phyloP scores from a whole-genome alignment of 2,113 vertebrate species.

The Forbesichthys agassizii region DNA sequence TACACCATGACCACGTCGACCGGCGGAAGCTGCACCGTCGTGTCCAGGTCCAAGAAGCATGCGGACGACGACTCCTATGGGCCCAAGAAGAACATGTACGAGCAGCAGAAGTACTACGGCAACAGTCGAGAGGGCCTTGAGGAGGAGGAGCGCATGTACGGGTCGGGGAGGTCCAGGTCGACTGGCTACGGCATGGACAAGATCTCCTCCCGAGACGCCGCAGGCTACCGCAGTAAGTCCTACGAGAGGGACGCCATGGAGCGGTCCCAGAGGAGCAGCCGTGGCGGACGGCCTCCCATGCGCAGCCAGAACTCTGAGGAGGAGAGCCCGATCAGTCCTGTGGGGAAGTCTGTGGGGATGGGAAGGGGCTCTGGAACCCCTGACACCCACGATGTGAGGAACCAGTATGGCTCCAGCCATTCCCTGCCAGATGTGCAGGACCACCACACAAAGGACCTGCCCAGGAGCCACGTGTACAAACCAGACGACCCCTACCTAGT shows the following conservation, averaged over 20 bases:
- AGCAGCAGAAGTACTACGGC: conserved; percentile 94
- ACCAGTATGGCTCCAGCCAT: conserved; percentile 97
- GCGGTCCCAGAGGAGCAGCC: conserved; percentile 84
- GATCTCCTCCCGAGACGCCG: conserved; percentile 83
- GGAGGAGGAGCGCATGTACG: conserved; percentile 88
- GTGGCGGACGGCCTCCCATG: conserved; percentile 84
- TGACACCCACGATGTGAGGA: conserved; percentile 86
- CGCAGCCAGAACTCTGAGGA: conserved; percentile 93
- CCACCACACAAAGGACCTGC: conserved; percentile 92
- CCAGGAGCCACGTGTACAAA: conserved; percentile 93
- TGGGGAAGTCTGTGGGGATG: conserved; percentile 85
- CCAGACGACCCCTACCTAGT: conserved; percentile 95
- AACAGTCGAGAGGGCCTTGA: conserved; percentile 85
- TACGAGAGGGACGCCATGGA: conserved; percentile 90
- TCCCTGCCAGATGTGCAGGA: conserved; percentile 98
- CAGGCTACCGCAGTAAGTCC: conserved; percentile 86
- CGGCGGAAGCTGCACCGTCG: conserved; percentile 82
- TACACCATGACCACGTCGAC: conserved; percentile 84
- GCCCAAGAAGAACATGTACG: conserved; percentile 91
- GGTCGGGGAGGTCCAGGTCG: conserved; percentile 84
- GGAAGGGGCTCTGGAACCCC: conserved; percentile 78
- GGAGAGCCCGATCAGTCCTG: conserved; percentile 92
- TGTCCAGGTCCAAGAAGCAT: conserved; percentile 88
- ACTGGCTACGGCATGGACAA: conserved; percentile 90
- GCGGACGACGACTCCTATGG: conserved; percentile 90